Conservation (phyloP, 1,140 invertebrate species). For the Holotrichia oblita region DNA sequence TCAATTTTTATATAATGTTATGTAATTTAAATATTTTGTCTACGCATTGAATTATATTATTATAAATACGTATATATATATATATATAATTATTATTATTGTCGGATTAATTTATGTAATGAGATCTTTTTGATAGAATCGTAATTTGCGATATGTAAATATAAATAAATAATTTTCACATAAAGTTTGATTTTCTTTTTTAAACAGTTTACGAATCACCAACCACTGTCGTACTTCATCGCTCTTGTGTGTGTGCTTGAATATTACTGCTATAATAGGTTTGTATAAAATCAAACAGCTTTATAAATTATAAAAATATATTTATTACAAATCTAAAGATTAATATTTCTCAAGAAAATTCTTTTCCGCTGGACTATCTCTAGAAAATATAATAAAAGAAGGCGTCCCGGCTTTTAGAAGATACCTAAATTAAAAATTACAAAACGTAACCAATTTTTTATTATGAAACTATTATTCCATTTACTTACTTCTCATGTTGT, state of each 20-base stretch:
- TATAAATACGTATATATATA: constrained; percentile 5
- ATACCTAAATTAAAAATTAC: constrained; percentile 53
- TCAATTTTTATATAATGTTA: neutral
- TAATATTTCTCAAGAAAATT: constrained; percentile 49
- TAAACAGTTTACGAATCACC: too few species aligned
- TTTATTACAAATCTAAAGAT: neutral
- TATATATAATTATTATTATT: constrained; percentile 22
- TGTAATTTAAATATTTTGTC: neutral
- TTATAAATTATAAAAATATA: neutral
- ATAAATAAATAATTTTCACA: constrained; percentile 35
- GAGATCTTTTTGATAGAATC: constrained; percentile 29
- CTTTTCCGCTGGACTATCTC: constrained; percentile 52
- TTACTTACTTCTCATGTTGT: constrained; percentile 67
- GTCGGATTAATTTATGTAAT: constrained; percentile 19
- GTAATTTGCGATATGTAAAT: constrained; percentile 32
- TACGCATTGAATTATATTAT: neutral
- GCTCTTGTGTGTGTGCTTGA: too few species aligned
- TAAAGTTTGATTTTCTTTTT: neutral
- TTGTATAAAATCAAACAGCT: neutral
- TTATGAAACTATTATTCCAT: too few species aligned
- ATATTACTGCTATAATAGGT: too few species aligned
- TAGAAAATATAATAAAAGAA: constrained; percentile 56
- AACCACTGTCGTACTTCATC: too few species aligned
- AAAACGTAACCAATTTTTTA: constrained; percentile 38
- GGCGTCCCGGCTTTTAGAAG: constrained; percentile 57